Percentiles rank a stretch among this genome's conserved stretches.
Evolutionary conservation across 2,888 invertebrate species (phyloP).

Genomic region (Resseliella maxima): DNA sequence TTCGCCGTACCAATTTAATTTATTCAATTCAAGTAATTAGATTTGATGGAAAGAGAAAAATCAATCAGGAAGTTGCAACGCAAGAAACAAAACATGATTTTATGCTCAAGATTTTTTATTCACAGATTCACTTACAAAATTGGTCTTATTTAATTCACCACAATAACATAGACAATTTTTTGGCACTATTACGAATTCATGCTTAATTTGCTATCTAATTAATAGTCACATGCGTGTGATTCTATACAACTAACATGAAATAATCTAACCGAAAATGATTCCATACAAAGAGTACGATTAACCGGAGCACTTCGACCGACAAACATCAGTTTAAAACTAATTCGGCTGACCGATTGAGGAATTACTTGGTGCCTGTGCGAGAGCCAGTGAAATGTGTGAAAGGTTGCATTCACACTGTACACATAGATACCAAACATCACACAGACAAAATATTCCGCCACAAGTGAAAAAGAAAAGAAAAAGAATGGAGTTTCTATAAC

Average conservation of each 20-base stretch:
- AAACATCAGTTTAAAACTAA: not conserved
- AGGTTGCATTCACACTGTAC: not conserved
- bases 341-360: constrained; percentile 28
- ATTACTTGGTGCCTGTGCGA: not conserved
- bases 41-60: not conserved
- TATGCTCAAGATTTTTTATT: not conserved
- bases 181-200: not conserved
- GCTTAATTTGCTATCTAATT: not conserved
- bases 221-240: not conserved
- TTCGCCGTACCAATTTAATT: not conserved
- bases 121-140: constrained; percentile 31
- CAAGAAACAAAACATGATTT: not conserved
- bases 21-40: not conserved
- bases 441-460: not conserved
- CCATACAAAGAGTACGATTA: not conserved
- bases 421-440: not conserved
- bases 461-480: not conserved
- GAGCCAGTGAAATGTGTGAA: constrained; percentile 38
- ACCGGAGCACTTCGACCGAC: not conserved
- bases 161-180: constrained; percentile 11
- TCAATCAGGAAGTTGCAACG: not conserved
- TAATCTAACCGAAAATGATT: not conserved
- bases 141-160: not conserved
- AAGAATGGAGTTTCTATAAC: constrained; percentile 22
- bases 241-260: not conserved